These are phyloP conservation scores for Diaphora mendica DNA, from an alignment of 2,888 invertebrate genomes.

Conservation along the genomic window DNA sequence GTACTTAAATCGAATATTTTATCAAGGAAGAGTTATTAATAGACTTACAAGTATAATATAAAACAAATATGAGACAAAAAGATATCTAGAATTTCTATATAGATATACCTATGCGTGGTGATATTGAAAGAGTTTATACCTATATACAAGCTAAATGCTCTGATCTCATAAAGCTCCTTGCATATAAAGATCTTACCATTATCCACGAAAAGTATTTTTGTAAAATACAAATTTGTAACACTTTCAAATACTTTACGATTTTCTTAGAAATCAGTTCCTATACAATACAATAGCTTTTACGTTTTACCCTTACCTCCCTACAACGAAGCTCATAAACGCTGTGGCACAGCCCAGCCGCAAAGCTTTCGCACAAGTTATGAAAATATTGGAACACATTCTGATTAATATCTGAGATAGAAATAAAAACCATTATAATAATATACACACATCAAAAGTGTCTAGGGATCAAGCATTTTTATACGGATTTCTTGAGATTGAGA, in stretches of 20 bases:
- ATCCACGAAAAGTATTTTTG: constrained; percentile 53
- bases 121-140: constrained; percentile 44
- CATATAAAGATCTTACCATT: constrained; percentile 44
- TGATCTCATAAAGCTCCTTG: background rate
- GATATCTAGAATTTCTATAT: constrained; percentile 41
- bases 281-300: constrained; percentile 76
- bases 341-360: constrained; percentile 73
- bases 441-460: too few species aligned
- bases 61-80: constrained; percentile 50
- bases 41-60: constrained; percentile 56
- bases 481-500: too few species aligned
- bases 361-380: constrained; percentile 68
- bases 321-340: constrained; percentile 82
- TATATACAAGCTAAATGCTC: constrained; percentile 28
- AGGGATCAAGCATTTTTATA: too few species aligned
- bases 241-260: constrained; percentile 82
- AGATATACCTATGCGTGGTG: constrained; percentile 35
- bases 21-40: constrained; percentile 61
- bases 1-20: constrained; percentile 62
- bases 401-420: constrained; percentile 76
- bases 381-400: constrained; percentile 74
- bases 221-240: constrained; percentile 86
- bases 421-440: constrained; percentile 31
- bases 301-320: constrained; percentile 83
- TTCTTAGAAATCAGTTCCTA: constrained; percentile 79